These are phyloP conservation scores for Chinchilla lanigera DNA, from an alignment of 2,113 vertebrate species.

Conservation along the genomic window DNA sequence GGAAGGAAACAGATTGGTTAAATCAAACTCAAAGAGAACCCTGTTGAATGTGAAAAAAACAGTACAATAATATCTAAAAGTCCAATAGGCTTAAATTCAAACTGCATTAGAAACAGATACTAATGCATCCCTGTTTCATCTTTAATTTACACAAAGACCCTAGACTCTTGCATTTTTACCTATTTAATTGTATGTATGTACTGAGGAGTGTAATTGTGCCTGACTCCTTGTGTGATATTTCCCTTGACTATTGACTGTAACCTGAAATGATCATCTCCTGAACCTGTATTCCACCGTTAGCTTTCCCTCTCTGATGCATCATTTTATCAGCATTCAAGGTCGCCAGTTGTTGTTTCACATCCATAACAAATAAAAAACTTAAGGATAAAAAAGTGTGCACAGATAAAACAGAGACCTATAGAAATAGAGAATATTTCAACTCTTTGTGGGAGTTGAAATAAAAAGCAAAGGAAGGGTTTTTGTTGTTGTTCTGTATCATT, in stretches of 20 bases:
- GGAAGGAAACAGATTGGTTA: neutral
- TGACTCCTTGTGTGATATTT: neutral
- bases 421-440: neutral
- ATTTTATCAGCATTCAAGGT: neutral
- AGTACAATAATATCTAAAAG: conserved; percentile 11
- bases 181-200: neutral
- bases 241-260: neutral
- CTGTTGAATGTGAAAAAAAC: neutral
- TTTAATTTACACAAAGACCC: conserved; percentile 4
- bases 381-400: neutral
- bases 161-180: neutral
- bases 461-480: neutral
- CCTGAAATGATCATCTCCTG: neutral
- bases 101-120: neutral
- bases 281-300: neutral
- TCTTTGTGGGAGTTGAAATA: neutral
- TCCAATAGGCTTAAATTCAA: conserved; percentile 33
- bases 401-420: neutral
- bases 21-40: neutral
- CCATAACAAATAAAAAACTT: neutral
- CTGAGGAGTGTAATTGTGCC: neutral
- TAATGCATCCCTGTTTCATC: neutral
- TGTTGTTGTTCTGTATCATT: neutral
- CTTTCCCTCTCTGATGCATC: neutral
- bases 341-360: neutral